A percentile compares a stretch with the other conserved stretches of the same genome.
These are phyloP conservation scores for Hemicentrotus pulcherrimus DNA, from an alignment of 35 echinoderm and acorn worm genomes.

Conservation along the genomic window DNA sequence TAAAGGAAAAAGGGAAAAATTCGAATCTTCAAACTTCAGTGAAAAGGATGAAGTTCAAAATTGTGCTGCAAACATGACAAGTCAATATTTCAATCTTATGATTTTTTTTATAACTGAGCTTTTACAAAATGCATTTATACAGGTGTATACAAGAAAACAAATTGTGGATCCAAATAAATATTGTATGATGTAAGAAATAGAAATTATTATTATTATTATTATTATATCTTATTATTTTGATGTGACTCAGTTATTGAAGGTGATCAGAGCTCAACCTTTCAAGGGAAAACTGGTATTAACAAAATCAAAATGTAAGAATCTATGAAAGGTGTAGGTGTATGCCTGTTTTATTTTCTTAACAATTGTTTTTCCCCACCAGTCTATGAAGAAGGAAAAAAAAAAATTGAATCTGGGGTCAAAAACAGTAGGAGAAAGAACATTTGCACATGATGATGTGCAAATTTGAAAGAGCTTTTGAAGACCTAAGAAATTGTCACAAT, in stretches of 20 bases:
- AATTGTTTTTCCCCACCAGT: too few relatives aligned
- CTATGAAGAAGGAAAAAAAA: too few relatives aligned
- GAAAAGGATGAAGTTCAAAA: too few relatives aligned
- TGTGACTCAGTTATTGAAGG: not conserved
- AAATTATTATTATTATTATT: too few relatives aligned
- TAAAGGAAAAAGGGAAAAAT: too few relatives aligned
- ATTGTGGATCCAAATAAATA: not conserved
- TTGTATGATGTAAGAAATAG: not conserved
- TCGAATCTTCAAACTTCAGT: too few relatives aligned
- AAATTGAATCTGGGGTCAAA: not conserved
- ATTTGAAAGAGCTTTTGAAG: not conserved
- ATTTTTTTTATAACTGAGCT: not conserved
- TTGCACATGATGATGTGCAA: not conserved
- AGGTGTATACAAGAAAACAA: not conserved
- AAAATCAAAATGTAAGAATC: not conserved
- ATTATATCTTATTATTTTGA: not conserved
- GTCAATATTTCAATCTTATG: not conserved
- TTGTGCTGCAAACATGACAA: not conserved
- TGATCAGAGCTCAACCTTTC: not conserved
- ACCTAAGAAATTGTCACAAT: not conserved
- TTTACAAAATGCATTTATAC: not conserved
- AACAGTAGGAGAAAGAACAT: not conserved
- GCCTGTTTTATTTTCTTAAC: not conserved
- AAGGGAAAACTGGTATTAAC: not conserved
- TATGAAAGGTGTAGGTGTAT: not conserved